phyloP scores from a whole-genome alignment of 2,888 invertebrate species.

The Eupithecia centaureata region DNA sequence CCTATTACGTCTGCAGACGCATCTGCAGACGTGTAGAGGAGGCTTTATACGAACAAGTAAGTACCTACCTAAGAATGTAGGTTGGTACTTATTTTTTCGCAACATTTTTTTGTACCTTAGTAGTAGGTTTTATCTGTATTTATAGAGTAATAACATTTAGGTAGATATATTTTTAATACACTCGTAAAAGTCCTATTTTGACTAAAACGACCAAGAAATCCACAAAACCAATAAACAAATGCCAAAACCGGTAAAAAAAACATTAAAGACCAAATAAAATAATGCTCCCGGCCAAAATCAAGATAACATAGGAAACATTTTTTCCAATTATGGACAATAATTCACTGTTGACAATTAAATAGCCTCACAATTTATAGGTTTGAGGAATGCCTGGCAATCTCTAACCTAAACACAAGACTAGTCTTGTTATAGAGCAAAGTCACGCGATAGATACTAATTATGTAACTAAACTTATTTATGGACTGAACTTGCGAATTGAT shows the following conservation, averaged over 20 bases:
- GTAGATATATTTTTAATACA: no score
- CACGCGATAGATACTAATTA: conserved; percentile 78
- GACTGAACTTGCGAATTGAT: conserved; percentile 34
- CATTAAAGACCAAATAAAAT: conserved; percentile 17
- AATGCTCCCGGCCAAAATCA: conserved; percentile 26
- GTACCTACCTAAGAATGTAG: no score
- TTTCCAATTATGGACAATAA: conserved; percentile 20
- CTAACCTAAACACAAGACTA: conserved; percentile 68
- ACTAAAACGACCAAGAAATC: not conserved
- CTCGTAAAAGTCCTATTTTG: not conserved
- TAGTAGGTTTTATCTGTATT: no score
- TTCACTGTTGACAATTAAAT: conserved; percentile 29
- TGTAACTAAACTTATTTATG: conserved; percentile 74
- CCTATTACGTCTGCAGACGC: no score
- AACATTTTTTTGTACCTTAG: no score
- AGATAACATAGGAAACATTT: conserved; percentile 19
- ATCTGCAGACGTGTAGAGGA: no score
- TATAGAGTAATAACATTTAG: no score
- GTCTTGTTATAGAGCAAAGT: conserved; percentile 70
- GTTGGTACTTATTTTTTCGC: no score
- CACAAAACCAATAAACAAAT: not conserved
- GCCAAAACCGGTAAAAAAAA: not conserved
- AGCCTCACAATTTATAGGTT: conserved; percentile 36
- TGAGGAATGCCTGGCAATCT: conserved; percentile 47
- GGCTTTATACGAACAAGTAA: no score